Conservation (phyloP, 2,888 invertebrate genomes). For the Monochamus alternatus region DNA sequence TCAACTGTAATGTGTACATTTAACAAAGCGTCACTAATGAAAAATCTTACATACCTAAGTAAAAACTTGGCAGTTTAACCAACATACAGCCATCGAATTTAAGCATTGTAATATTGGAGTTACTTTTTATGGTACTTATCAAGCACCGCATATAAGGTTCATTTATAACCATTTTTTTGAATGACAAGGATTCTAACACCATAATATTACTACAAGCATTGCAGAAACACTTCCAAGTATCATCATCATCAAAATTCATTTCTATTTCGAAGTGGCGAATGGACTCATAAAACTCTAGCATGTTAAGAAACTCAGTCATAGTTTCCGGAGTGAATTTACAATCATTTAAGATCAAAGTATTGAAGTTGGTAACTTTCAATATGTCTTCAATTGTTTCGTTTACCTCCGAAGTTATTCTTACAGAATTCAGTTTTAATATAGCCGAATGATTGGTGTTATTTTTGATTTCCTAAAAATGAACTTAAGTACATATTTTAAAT, state of each 20-base stretch:
- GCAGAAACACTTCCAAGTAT: slow-evolving; percentile 65
- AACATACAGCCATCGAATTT: slow-evolving; percentile 65
- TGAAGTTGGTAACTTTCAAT: slow-evolving; percentile 66
- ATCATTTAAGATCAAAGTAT: slow-evolving; percentile 62
- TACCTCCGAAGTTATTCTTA: slow-evolving; percentile 65
- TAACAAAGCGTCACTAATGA: neutral
- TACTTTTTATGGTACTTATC: slow-evolving; percentile 61
- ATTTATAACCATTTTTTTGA: slow-evolving; percentile 63
- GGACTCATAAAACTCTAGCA: slow-evolving; percentile 67
- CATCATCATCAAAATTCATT: slow-evolving; percentile 63
- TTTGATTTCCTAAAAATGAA: slow-evolving; percentile 62
- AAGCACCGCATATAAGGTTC: slow-evolving; percentile 63
- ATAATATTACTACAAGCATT: slow-evolving; percentile 61
- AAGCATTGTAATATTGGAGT: slow-evolving; percentile 62
- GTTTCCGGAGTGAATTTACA: slow-evolving; percentile 64
- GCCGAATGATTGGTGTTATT: slow-evolving; percentile 67
- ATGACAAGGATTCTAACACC: slow-evolving; percentile 61
- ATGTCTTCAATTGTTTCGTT: slow-evolving; percentile 67
- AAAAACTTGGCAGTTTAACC: slow-evolving; percentile 63
- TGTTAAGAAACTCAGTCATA: slow-evolving; percentile 65
- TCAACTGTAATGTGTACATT: slow-evolving; percentile 60
- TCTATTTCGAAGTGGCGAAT: slow-evolving; percentile 63
- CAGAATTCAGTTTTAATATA: slow-evolving; percentile 61
- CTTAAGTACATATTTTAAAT: neutral
- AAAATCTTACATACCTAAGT: slow-evolving; percentile 60